Percentiles rank a stretch among this genome's conserved stretches.
Evolutionary conservation across 2,888 invertebrate species (phyloP).

Genomic region (Bibio marci): DNA sequence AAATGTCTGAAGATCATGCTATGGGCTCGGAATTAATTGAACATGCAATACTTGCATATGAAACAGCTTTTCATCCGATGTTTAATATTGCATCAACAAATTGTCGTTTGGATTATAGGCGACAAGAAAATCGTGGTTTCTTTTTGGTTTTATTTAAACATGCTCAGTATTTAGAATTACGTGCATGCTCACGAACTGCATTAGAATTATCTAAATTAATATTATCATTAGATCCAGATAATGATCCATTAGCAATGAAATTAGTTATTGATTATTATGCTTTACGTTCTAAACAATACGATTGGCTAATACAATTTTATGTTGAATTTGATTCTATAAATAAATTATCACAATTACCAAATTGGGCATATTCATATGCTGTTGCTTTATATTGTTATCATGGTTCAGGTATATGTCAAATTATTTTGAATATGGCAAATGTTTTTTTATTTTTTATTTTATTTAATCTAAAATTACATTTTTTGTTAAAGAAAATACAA

Average conservation of each 20-base stretch:
- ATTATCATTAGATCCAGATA: conserved; percentile 55
- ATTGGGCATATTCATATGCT: conserved; percentile 68
- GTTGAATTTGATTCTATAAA: conserved; percentile 41
- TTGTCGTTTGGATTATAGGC: conserved; percentile 57
- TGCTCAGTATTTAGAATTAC: conserved; percentile 54
- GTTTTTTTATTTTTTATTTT: neutral
- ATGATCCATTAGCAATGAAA: conserved; percentile 59
- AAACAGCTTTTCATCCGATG: conserved; percentile 60
- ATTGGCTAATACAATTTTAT: conserved; percentile 45
- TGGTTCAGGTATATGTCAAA: neutral
- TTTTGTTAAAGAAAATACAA: neutral
- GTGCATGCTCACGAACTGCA: conserved; percentile 74
- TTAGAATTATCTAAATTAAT: conserved; percentile 72
- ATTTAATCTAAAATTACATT: neutral
- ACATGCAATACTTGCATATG: conserved; percentile 56
- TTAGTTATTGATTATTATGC: conserved; percentile 72
- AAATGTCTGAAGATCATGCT: conserved; percentile 57
- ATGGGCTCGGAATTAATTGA: conserved; percentile 67
- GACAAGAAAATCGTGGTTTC: conserved; percentile 67
- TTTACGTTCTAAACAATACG: conserved; percentile 51
- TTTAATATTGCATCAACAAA: conserved; percentile 60
- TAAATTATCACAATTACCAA: conserved; percentile 68
- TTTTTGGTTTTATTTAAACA: conserved; percentile 71
- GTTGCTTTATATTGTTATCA: conserved; percentile 44
- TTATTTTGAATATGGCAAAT: neutral